Base-by-base conservation (phyloP, 1,140 invertebrate species). In the Drosophila kurseongensis region DNA sequence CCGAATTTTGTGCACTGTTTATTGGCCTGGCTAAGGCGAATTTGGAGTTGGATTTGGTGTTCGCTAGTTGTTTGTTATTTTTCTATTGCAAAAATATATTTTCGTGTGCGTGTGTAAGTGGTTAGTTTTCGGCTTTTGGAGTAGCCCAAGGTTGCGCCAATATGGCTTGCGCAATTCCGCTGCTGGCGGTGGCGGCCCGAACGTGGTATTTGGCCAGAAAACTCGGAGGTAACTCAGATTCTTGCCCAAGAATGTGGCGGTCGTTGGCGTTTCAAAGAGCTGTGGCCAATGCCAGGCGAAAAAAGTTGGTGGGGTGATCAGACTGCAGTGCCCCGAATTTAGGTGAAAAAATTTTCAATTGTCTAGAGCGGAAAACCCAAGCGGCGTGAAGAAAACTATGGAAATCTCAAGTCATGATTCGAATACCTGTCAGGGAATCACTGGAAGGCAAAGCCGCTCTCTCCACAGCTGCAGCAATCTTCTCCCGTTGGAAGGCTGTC, bases 101-200 rank as follows among this genome's bases (percentile, higher is more conserved):
- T 57, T 52, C 14, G 23, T 54, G 41, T 41, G 61, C 27, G 42
- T 61, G 51, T 57, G 48, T 40, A 41, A 18, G 62, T 47, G 65
- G 38, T 66, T 68, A 63, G 54, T 75, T 72, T 79, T 73, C 27
- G 62, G 65, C 61, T 76, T 69, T 73, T 73, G 60, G 80, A 85
- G 80, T 85, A 88, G 84, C 84, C 82, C 84, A 88, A 88, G 84
- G 84, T 89, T 86, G 67, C 55, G 66, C 56, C 79, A 79, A 78
- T 66, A 76, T 52, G 83, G 79, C 75, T 86, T 88, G 73, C 79
- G 82, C 83, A 86, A 86, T 74, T 66, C 73, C 67, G 62, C 78
- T 52, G 58, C 40, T 60, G 68, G 52, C 44, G 48, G 40, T 52
- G 48, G 68, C 41, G 66, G 59, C 57, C 55, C 47, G 66, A 83